Evolutionary conservation across 2,797 vertebrate species (phyloP), one percentile per base, ranked within the genome.

Genomic region (Diplodus puntazzo): DNA sequence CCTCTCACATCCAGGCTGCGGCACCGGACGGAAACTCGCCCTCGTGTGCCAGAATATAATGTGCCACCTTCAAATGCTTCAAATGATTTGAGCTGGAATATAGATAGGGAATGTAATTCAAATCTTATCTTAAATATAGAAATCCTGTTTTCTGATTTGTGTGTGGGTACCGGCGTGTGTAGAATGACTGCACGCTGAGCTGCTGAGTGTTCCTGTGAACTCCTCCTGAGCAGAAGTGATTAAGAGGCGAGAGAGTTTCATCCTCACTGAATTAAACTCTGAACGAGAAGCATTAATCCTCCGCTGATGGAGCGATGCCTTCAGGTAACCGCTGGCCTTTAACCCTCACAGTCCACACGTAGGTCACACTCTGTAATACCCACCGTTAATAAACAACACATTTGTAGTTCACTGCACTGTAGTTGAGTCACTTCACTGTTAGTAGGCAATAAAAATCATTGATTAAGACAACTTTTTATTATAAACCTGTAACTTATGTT

Each of bases 1-100:
- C 94, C 94, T 95, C 94, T 96, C 95, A 96, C 92, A 96, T 95
- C 70, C 55, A 57, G 52, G 55, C 62, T 70, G 20, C 30, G 54
- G 58, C 10, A 30, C n/a, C 42, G 21, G 42, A 57, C 9, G 16
- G 12, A 42, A 75, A 39, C 57, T 69, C 52, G 45, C 69, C 50
- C 11, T 18, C 16, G 3, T 62, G 6, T 50, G 55, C 75, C 49
- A 75, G 65, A 64, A 76, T 73, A 70, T 78, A 81, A 86, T 3
- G 43, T 72, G 69, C 74, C 55, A 72, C 42, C 42, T 49, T 84
- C 50, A 69, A 75, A 77, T 11, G 21, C 74, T 74, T 70, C 48
- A 64, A 78, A 83, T 61, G 4, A 63, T 82, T 55, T 71, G 55
- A 76, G 71, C 75, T 57, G 43, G 39, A 73, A 82, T 78, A 21